These are phyloP conservation scores for Drosophila eugracilis DNA, from an alignment of 1,140 invertebrate genomes.

Conservation along the genomic window DNA sequence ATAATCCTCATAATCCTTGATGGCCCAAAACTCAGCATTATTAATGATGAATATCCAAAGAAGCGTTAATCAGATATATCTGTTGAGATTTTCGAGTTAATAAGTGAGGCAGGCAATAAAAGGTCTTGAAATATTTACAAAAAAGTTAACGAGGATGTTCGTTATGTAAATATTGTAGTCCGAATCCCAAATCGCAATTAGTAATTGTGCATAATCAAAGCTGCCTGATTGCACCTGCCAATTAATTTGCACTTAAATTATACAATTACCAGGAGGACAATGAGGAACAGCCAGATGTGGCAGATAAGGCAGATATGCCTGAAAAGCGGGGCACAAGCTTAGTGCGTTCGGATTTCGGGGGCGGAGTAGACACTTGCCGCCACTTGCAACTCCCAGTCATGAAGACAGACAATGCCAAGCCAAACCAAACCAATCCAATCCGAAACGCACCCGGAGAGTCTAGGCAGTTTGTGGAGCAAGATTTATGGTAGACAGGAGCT, in stretches of 20 bases:
- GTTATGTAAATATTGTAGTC: background rate
- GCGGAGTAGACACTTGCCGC: slow-evolving; percentile 19
- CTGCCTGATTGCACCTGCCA: slow-evolving; percentile 41
- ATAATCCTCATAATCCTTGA: background rate
- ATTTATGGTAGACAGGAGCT: slow-evolving; percentile 71
- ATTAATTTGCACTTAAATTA: slow-evolving; percentile 59
- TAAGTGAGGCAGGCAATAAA: background rate
- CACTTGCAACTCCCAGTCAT: slow-evolving; percentile 2
- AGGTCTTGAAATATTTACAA: background rate
- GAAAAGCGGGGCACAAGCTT: background rate
- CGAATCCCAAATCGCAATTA: slow-evolving; percentile 21
- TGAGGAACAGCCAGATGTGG: slow-evolving; percentile 5
- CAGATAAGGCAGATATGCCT: slow-evolving; percentile 19
- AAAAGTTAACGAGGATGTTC: background rate
- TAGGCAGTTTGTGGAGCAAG: slow-evolving; percentile 35
- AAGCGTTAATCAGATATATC: slow-evolving; percentile 22
- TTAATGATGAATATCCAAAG: slow-evolving; percentile 44
- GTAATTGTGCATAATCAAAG: slow-evolving; percentile 45
- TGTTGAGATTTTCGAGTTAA: slow-evolving; percentile 2
- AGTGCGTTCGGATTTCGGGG: slow-evolving; percentile 5
- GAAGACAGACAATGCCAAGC: background rate
- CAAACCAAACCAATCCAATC: slow-evolving; percentile 20
- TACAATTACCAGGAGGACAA: slow-evolving; percentile 42
- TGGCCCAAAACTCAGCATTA: slow-evolving; percentile 4
- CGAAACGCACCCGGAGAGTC: slow-evolving; percentile 23